phyloP scores from a whole-genome alignment of 2,113 vertebrate genomes.

The Chaetura pelagica region DNA sequence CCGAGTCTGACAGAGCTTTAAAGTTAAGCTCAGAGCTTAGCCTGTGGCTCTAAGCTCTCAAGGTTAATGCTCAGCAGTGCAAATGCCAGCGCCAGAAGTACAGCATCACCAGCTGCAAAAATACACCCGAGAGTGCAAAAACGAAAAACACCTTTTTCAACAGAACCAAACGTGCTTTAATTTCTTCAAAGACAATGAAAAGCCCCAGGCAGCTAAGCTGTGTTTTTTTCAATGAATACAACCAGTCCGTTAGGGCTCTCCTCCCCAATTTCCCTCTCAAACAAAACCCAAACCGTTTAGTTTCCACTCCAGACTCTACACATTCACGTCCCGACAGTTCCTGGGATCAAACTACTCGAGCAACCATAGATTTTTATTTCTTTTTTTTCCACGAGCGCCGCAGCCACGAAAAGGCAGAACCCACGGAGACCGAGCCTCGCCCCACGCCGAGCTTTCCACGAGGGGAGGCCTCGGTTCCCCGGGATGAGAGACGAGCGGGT shows the following conservation, averaged over 20 bases:
- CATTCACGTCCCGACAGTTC: accelerated
- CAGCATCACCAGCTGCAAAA: too few relatives aligned
- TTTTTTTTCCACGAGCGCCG: accelerated
- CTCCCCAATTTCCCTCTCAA: too few relatives aligned
- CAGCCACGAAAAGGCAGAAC: not conserved
- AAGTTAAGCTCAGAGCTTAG: not conserved
- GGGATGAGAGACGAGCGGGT: too few relatives aligned
- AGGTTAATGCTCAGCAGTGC: not conserved
- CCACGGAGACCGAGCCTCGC: not conserved
- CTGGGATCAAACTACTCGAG: accelerated
- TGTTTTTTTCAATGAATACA: not conserved
- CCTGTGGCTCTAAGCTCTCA: too few relatives aligned
- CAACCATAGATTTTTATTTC: accelerated
- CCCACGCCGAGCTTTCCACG: accelerated
- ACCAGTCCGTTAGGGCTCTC: accelerated
- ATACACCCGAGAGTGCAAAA: accelerated
- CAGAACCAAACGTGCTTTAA: accelerated
- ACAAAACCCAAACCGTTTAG: accelerated
- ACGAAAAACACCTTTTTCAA: accelerated
- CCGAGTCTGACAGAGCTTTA: not conserved
- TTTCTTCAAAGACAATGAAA: not conserved
- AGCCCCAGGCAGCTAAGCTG: accelerated
- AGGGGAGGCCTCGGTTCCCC: not conserved
- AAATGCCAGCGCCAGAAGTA: accelerated
- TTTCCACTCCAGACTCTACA: not conserved